phyloP scores from a whole-genome alignment of 2,797 vertebrate genomes.

The Centroberyx gerrardi region DNA sequence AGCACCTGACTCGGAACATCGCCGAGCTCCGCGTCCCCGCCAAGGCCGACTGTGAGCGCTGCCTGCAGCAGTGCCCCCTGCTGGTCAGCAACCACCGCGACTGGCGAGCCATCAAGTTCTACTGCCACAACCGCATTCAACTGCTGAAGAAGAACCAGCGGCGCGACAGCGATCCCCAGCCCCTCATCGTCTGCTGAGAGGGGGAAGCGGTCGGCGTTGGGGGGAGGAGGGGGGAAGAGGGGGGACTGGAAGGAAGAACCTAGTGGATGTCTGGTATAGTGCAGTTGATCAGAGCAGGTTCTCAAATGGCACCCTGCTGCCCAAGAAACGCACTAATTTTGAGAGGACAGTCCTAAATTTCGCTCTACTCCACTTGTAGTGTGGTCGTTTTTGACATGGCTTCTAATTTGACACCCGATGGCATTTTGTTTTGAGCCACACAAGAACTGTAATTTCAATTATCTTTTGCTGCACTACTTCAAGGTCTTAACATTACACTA shows the following conservation, averaged over 20 bases:
- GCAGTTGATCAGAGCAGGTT: slow-evolving; percentile 53
- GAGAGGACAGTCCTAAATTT: slow-evolving; percentile 54
- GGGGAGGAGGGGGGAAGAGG: not conserved
- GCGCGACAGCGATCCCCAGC: slow-evolving; percentile 74
- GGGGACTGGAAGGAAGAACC: not conserved
- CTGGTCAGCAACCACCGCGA: slow-evolving; percentile 87
- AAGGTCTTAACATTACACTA: slow-evolving; percentile 64
- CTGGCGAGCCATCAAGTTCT: slow-evolving; percentile 90
- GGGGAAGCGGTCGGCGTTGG: not conserved
- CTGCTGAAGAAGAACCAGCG: slow-evolving; percentile 88
- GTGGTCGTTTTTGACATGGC: slow-evolving; percentile 15
- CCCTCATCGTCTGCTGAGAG: slow-evolving; percentile 81
- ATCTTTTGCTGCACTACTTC: slow-evolving; percentile 44
- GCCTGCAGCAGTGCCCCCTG: slow-evolving; percentile 87
- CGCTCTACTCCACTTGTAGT: slow-evolving; percentile 17
- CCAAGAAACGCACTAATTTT: slow-evolving; percentile 55
- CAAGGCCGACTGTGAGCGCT: slow-evolving; percentile 89
- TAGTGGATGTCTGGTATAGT: slow-evolving; percentile 9
- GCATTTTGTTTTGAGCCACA: slow-evolving; percentile 33
- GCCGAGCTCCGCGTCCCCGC: slow-evolving; percentile 86
- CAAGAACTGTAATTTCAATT: slow-evolving; percentile 32
- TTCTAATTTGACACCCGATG: slow-evolving; percentile 40
- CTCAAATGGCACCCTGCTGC: slow-evolving; percentile 65
- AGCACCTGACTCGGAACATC: slow-evolving; percentile 87
- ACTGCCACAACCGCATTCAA: slow-evolving; percentile 90